Percentiles rank a stretch among this genome's conserved stretches.
Conservation (phyloP, 2,888 invertebrate genomes). For the Ischnus inquisitorius region DNA sequence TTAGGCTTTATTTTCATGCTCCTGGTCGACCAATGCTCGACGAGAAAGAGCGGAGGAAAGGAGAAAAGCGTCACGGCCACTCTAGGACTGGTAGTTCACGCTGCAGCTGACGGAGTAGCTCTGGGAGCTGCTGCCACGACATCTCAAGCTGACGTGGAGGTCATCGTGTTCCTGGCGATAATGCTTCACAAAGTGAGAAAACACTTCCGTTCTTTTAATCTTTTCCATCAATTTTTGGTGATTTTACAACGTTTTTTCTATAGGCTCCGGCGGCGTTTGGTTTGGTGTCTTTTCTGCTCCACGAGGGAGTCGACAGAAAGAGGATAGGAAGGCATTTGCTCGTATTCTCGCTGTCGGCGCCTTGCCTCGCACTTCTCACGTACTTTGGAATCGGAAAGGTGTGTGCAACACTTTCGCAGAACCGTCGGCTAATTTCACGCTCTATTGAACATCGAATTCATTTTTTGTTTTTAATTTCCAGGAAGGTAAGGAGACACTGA, state of each 20-base stretch:
- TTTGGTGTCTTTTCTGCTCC: conserved; percentile 97
- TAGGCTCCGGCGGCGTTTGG: conserved; percentile 99
- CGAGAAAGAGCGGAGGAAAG: conserved; percentile 87
- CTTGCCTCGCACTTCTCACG: conserved; percentile 94
- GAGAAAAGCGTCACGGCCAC: conserved; percentile 97
- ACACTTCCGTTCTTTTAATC: conserved; percentile 11
- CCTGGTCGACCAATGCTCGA: conserved; percentile 94
- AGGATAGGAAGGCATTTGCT: conserved; percentile 95
- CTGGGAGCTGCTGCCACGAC: conserved; percentile 99
- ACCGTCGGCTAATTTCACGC: conserved; percentile 27
- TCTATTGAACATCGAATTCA: conserved; percentile 16
- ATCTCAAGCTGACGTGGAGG: conserved; percentile 97
- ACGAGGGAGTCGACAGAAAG: conserved; percentile 96
- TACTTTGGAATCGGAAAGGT: conserved; percentile 96
- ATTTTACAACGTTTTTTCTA: conserved; percentile 67
- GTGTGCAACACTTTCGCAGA: conserved; percentile 56
- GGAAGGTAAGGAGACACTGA: conserved; percentile 96
- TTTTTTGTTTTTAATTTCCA: conserved; percentile 83
- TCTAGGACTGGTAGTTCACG: conserved; percentile 98
- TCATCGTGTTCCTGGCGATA: conserved; percentile 99
- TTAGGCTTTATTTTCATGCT: conserved; percentile 99
- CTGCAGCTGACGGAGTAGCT: conserved; percentile 99
- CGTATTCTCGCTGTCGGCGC: conserved; percentile 97
- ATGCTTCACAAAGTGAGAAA: conserved; percentile 96
- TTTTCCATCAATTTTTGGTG: conserved; percentile 13